These are phyloP conservation scores for Calephelis nemesis DNA, from an alignment of 1,140 invertebrate species.

Conservation along the genomic window DNA sequence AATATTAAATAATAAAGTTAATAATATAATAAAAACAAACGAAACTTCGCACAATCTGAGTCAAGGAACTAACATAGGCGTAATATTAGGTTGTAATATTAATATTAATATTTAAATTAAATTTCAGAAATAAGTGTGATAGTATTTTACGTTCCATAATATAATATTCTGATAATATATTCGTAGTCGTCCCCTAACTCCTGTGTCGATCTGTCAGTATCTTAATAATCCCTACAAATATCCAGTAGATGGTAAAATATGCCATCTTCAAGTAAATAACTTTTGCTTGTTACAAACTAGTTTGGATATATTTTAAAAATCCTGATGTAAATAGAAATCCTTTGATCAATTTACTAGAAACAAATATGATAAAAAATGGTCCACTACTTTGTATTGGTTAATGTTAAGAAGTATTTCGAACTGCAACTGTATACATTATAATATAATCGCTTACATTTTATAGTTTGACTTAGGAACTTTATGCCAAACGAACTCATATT, in stretches of 20 bases:
- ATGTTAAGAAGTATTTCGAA: slow-evolving; percentile 55
- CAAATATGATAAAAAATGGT: slow-evolving; percentile 66
- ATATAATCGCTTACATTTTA: slow-evolving; percentile 52
- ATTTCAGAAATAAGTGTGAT: slow-evolving; percentile 47
- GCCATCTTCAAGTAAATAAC: not conserved
- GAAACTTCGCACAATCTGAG: slow-evolving; percentile 73
- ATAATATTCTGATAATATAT: slow-evolving; percentile 1
- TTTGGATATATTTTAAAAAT: slow-evolving; percentile 18
- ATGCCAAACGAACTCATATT: slow-evolving; percentile 63
- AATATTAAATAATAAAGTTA: slow-evolving; percentile 52
- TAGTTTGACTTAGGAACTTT: slow-evolving; percentile 36
- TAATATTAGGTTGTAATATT: slow-evolving; percentile 61
- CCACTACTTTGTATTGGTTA: slow-evolving; percentile 71
- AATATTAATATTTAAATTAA: slow-evolving; percentile 40
- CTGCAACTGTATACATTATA: slow-evolving; percentile 56
- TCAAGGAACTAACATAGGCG: slow-evolving; percentile 68
- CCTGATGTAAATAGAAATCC: slow-evolving; percentile 40
- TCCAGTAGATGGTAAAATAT: slow-evolving; percentile 21
- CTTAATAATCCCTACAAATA: slow-evolving; percentile 13
- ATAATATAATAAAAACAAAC: slow-evolving; percentile 57
- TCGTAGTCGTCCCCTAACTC: not conserved
- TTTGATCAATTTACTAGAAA: slow-evolving; percentile 55
- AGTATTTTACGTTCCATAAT: slow-evolving; percentile 35
- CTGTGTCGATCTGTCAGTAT: not conserved
- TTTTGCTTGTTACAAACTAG: slow-evolving; percentile 3